Conservation (phyloP, 2,888 invertebrate species). For the Orchesella flavescens region DNA sequence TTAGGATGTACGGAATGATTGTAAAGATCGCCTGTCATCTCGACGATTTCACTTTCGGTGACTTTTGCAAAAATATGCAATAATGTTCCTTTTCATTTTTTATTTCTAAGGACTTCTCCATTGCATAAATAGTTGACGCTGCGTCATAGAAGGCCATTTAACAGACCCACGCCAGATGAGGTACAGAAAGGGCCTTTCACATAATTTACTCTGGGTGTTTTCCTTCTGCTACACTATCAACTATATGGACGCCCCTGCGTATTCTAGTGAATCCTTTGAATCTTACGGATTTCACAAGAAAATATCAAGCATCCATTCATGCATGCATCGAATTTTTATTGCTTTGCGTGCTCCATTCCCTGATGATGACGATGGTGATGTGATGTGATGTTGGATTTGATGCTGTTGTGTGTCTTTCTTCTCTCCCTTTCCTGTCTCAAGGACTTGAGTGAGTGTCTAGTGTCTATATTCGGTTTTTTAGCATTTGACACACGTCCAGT, state of each 20-base stretch:
- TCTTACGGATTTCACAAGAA: slow-evolving; percentile 7
- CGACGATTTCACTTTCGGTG: too few species aligned
- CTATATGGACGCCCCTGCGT: neutral
- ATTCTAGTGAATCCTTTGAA: neutral
- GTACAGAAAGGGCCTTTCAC: slow-evolving; percentile 1
- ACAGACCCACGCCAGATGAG: neutral
- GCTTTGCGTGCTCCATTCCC: slow-evolving; percentile 8
- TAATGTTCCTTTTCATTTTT: too few species aligned
- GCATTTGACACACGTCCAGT: slow-evolving; percentile 19
- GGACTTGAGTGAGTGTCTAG: too few species aligned
- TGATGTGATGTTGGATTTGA: neutral
- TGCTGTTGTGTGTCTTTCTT: neutral
- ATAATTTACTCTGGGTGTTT: slow-evolving; percentile 2
- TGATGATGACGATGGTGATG: neutral
- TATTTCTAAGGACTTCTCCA: too few species aligned
- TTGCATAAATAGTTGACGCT: too few species aligned
- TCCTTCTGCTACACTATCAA: neutral
- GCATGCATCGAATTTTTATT: slow-evolving; percentile 19
- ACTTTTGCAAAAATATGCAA: too few species aligned
- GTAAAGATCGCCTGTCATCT: too few species aligned
- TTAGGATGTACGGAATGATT: too few species aligned
- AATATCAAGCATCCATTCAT: slow-evolving; percentile 21
- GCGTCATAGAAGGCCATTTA: neutral
- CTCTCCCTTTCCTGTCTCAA: neutral
- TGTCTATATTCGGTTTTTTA: neutral